Base-by-base conservation (phyloP, 2,888 invertebrate species). In the Acanthacorydalis orientalis region DNA sequence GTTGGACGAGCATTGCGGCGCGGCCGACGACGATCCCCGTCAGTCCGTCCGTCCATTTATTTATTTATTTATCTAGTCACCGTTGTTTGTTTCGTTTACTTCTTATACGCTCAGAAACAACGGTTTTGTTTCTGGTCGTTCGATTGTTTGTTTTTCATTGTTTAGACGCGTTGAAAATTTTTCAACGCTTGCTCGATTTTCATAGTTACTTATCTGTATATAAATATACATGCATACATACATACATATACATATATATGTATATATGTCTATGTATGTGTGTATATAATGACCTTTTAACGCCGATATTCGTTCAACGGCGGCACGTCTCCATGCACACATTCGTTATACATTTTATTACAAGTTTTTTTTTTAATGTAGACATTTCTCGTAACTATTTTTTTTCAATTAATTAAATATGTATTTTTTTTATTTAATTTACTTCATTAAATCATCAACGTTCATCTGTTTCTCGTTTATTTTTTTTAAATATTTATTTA, bases 381-480 rank as follows among this genome's bases (percentile, higher is more conserved):
- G 11, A 38, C 14, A 38, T 38, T 38, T 38, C 14, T 14, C 14
- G 14, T 38, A 38, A 38, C 15, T 38, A 12, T 15, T 15, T 15
- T 38, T 38, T 38, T 12, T 38, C 15, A 14, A 38, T 38, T 38
- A 14, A 38, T 14, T 38, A 38, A 12, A 38, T 38, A 38, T 31
- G 14, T 31, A 12, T 12, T 43, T 31, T 43, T 23, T 43, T 43
- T 31, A 12, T 31, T 43, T 43, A 23, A n/a, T 15, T 15, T 41
- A 16, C 31, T 11, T 43, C 43, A 32, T 16, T 16, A 34, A 38
- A 38, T 38, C 9, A 14, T 39, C 31, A 38, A 39, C 32, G 39
- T 31, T 14, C 15, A 32, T 31, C 60, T 64, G 57, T 54, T 44
- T 43, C 34, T 48, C 23, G 35, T 45, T 47, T 43, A 45, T 49